A percentile compares a stretch with the other conserved stretches of the same genome.
Conservation (phyloP, 2,888 invertebrate species). For the Caenorhabditis uteleia region DNA sequence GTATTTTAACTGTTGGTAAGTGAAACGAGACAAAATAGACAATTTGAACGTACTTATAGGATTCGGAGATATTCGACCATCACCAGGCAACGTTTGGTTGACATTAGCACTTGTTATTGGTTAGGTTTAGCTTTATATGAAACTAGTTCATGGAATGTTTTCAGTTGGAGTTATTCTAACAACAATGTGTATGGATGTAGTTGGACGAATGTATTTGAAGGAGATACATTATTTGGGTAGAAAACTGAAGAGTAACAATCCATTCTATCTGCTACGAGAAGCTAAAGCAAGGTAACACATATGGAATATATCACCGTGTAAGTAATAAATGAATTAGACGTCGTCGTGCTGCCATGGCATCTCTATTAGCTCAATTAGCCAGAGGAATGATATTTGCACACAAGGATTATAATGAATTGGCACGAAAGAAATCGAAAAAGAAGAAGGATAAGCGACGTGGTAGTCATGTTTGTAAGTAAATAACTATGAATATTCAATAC, state of each 20-base stretch:
- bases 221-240: slow-evolving; percentile 69
- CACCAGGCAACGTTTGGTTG: slow-evolving; percentile 55
- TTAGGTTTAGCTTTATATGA: neutral
- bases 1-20: slow-evolving; percentile 67
- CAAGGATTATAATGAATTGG: slow-evolving; percentile 62
- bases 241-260: slow-evolving; percentile 67
- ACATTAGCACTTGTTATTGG: slow-evolving; percentile 45
- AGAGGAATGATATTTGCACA: slow-evolving; percentile 69
- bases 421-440: slow-evolving; percentile 60
- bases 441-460: slow-evolving; percentile 58
- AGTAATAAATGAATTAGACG: slow-evolving; percentile 38
- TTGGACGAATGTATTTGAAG: slow-evolving; percentile 68
- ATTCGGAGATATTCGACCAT: slow-evolving; percentile 67
- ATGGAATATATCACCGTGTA: slow-evolving; percentile 13
- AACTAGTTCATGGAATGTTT: slow-evolving; percentile 35
- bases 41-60: slow-evolving; percentile 52
- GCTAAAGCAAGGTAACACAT: slow-evolving; percentile 68
- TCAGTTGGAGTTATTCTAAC: slow-evolving; percentile 66
- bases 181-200: slow-evolving; percentile 69
- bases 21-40: neutral
- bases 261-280: slow-evolving; percentile 67
- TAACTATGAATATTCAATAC: neutral
- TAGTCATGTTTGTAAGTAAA: slow-evolving; percentile 59
- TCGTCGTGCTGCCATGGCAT: slow-evolving; percentile 66
- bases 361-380: slow-evolving; percentile 66